A percentile compares a stretch with the other conserved stretches of the same genome.
phyloP scores from a whole-genome alignment of 2,888 invertebrate genomes.

The Periphyllus acericola region DNA sequence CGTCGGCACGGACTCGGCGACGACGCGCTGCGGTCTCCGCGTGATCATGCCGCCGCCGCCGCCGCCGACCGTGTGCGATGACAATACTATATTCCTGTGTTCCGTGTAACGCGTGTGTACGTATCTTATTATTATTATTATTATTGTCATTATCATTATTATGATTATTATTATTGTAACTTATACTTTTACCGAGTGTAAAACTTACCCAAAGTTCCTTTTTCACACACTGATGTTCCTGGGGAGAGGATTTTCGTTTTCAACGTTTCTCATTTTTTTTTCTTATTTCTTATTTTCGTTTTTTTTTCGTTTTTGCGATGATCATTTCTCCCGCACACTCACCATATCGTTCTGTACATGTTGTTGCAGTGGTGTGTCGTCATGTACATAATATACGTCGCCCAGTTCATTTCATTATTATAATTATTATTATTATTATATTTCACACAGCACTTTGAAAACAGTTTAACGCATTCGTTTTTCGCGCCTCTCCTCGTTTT shows the following conservation, averaged over 20 bases:
- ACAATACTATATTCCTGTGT: no score
- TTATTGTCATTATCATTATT: not conserved
- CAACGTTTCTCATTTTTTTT: no score
- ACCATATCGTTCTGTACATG: not conserved
- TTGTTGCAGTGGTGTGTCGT: not conserved
- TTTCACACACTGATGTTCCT: conserved; percentile 59
- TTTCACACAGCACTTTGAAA: not conserved
- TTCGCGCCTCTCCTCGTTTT: conserved; percentile 29
- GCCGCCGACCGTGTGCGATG: no score
- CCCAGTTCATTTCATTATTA: no score
- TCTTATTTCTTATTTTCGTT: no score
- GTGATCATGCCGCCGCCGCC: no score
- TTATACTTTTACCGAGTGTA: conserved; percentile 12
- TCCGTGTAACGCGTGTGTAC: not conserved
- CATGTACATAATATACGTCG: not conserved
- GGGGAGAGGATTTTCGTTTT: conserved; percentile 33
- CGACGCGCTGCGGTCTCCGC: no score
- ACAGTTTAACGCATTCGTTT: not conserved
- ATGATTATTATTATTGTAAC: conserved; percentile 18
- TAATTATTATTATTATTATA: no score
- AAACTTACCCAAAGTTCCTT: conserved; percentile 59
- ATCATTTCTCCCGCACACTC: conserved; percentile 13
- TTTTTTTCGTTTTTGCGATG: conserved; percentile 1
- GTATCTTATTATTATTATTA: not conserved
- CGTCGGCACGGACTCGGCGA: no score